A percentile compares a stretch with the other conserved stretches of the same genome.
Evolutionary conservation across 2,797 vertebrate genomes (phyloP).

Genomic region (Typhlichthys eigenmanni): DNA sequence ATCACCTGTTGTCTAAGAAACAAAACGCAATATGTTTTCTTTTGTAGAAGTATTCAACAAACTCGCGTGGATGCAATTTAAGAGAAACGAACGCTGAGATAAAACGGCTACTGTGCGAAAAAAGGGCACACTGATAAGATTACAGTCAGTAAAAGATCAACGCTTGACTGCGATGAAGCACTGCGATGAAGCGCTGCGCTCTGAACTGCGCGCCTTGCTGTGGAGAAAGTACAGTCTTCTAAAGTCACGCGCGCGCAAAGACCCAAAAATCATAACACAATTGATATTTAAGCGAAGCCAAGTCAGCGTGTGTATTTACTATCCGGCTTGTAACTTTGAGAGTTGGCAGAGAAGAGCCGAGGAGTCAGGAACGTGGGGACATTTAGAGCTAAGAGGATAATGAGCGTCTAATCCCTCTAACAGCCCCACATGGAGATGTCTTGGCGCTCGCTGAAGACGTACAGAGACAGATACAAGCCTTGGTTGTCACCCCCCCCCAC

Average conservation of each 20-base stretch:
- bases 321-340: slow-evolving; percentile 9
- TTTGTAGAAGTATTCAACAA: neutral
- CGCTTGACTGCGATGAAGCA: slow-evolving; percentile 41
- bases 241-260: neutral
- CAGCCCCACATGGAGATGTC: slow-evolving; percentile 77
- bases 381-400: slow-evolving; percentile 84
- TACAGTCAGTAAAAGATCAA: slow-evolving; percentile 73
- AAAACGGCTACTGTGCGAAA: slow-evolving; percentile 27
- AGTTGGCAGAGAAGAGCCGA: slow-evolving; percentile 42
- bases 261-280: neutral
- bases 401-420: slow-evolving; percentile 76
- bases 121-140: slow-evolving; percentile 69
- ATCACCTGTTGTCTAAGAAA: neutral
- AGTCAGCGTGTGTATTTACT: too few relatives aligned
- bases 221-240: neutral
- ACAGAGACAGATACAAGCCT: neutral
- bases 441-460: slow-evolving; percentile 57
- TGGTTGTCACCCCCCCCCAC: slow-evolving; percentile 16
- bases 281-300: neutral
- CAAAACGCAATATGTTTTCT: neutral
- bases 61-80: slow-evolving; percentile 35
- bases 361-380: slow-evolving; percentile 62
- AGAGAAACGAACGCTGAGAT: slow-evolving; percentile 16
- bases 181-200: slow-evolving; percentile 24
- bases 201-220: slow-evolving; percentile 15